Base-by-base conservation (phyloP, 2,888 invertebrate species). In the Sinotaia quadrata region DNA sequence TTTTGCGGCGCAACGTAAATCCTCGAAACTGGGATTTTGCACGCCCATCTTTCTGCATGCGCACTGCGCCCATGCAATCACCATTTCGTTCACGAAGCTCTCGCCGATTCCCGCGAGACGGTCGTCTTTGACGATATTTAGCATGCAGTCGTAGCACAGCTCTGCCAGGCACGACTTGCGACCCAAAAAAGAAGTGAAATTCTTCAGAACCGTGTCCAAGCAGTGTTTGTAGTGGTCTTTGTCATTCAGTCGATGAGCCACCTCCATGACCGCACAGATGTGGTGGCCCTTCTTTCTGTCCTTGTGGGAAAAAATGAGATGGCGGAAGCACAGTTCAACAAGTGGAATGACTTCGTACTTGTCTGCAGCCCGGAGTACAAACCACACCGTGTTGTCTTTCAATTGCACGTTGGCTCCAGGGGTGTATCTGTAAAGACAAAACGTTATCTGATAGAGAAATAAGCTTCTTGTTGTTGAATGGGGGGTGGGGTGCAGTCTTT, bases 71-170 rank as follows among this genome's bases (percentile, higher is more conserved):
- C 62, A 63, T 54, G n/a, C 41, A 37, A 63, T 27, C 37, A 63
- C 62, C 0, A 54, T 54, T 37, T 49, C 36, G 33, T 63, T 36
- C 7, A 63, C 52, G 31, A 12, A 7, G 8, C 1, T 27, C 37
- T 63, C 62, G n/a, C 34, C 34, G 12, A 49, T 36, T 12, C 24
- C 29, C 8, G 5, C 7, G n/a, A 54, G 62, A 37, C 54, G 29
- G 37, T 52, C 29, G 8, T 33, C 21, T 27, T n/a, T 12, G 29
- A 63, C 37, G 37, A 63, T 8, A 0, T n/a, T 34, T 18, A 54
- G 37, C 62, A 63, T 63, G 62, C 62, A 63, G 18, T 63, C 27
- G 24, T 54, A 49, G 41, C 62, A 63, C 36, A 63, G 37, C 4
- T 51, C 52, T 1, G 36, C 10, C 36, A 63, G 36, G 4, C 24